Base-by-base conservation (phyloP, 1,140 invertebrate genomes). In the Pseudomyrmex cubaensis region DNA sequence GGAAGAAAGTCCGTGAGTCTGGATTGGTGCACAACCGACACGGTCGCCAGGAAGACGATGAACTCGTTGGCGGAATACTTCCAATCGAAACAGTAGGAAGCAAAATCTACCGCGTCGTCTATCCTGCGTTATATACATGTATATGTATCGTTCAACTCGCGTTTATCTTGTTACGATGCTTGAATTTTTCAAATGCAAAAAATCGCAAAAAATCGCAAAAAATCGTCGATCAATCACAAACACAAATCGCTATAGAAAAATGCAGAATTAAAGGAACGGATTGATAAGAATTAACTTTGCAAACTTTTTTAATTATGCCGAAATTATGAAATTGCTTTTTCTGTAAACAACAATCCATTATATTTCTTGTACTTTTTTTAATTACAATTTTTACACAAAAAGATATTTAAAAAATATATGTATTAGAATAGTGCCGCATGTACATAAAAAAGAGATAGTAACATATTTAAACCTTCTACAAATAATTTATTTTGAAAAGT, bases 21-120 rank as follows among this genome's bases (percentile, higher is more conserved):
- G 20, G 93, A 94, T 50, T 94, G 94, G 94, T 91, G 92, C 22
- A 90, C 90, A 0, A 93, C 93, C 62, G 92, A 94, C 52, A 92
- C 89, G 0, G 89, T 95, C 5, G 93, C 91, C 0, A 92, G 94
- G 63, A 92, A 87, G 56, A 94, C 94, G 2, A 93, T 95, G 84
- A 94, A 93, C 77, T 94, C 94, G 2, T 82, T 94, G 61, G 94
- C 94, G 0, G 92, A 93, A 20, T 94, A 94, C 83, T 94, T 95
- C 77, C 93, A 94, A 70, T 87, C 93, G 46, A 92, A 93, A 48
- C 92, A 93, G 70, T 90, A 93, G 48, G 93, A 93, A 56, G 86
- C 87, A 9, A 86, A 64, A 5, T 12, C 70, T 66, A 48, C 78
- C 1, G 63, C 44, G 74, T 86, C 61, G 80, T 9, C 1, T 46